Evolutionary conservation across 2,113 vertebrate species (phyloP).

Genomic region (Tor tambroides): DNA sequence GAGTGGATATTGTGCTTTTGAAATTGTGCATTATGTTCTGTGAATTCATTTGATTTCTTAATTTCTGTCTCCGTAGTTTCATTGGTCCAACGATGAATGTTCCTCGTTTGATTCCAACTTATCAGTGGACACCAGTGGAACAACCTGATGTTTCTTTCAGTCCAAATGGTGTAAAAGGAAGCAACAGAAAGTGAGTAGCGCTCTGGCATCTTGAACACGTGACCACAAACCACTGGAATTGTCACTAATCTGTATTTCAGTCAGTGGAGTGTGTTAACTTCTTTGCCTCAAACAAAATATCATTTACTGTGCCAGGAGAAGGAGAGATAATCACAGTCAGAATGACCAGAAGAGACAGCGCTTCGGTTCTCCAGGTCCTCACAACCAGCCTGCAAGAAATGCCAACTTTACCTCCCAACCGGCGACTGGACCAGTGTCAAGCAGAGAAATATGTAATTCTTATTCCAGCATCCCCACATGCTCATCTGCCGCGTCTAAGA

Average conservation of each 20-base stretch:
- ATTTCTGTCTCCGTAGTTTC: constrained; percentile 50
- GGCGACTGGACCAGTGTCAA: constrained; percentile 45
- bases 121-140: constrained; percentile 61
- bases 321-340: constrained; percentile 68
- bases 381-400: constrained; percentile 50
- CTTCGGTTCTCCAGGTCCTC: constrained; percentile 68
- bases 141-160: neutral
- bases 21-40: neutral
- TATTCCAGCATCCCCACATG: constrained; percentile 41
- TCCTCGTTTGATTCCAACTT: constrained; percentile 55
- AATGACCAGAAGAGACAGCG: constrained; percentile 81
- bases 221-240: constrained; percentile 24
- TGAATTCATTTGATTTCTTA: neutral
- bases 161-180: constrained; percentile 5
- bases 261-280: neutral
- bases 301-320: constrained; percentile 79
- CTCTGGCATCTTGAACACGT: neutral
- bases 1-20: constrained; percentile 59
- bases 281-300: neutral
- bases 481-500: constrained; percentile 47
- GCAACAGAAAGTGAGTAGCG: constrained; percentile 38
- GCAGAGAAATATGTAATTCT: neutral
- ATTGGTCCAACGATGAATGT: constrained; percentile 26
- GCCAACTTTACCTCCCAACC: neutral
- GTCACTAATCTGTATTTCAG: neutral